phyloP scores from a whole-genome alignment of 2,888 invertebrate genomes.

The Carpatolechia fugitivella region DNA sequence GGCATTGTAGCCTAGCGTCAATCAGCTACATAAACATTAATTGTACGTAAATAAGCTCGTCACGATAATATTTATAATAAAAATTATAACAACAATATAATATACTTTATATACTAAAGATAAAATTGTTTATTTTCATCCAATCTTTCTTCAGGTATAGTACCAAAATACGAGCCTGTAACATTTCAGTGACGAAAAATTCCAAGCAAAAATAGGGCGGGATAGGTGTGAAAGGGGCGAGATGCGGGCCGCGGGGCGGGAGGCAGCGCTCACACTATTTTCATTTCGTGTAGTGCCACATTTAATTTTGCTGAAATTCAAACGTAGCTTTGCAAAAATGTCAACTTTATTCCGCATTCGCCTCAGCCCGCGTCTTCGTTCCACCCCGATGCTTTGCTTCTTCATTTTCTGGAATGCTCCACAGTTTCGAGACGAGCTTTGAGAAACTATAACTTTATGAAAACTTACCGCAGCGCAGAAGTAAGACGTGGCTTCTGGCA shows the following conservation, averaged over 20 bases:
- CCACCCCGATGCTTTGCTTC: slow-evolving; percentile 71
- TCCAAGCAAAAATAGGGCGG: slow-evolving; percentile 52
- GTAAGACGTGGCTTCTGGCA: slow-evolving; percentile 71
- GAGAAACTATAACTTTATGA: slow-evolving; percentile 77
- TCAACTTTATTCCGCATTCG: slow-evolving; percentile 77
- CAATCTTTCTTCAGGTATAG: too few relatives aligned
- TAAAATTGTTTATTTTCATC: too few relatives aligned
- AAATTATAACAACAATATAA: too few relatives aligned
- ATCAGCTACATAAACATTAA: too few relatives aligned
- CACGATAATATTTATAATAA: too few relatives aligned
- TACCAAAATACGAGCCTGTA: background rate
- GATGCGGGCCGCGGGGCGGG: slow-evolving; percentile 20
- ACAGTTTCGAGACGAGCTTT: slow-evolving; percentile 74
- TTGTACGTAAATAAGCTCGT: too few relatives aligned
- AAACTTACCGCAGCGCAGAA: slow-evolving; percentile 70
- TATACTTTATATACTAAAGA: too few relatives aligned
- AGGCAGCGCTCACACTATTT: slow-evolving; percentile 60
- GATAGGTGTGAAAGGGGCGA: slow-evolving; percentile 17
- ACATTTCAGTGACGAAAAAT: slow-evolving; percentile 31
- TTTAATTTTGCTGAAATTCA: slow-evolving; percentile 79
- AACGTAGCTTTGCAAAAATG: slow-evolving; percentile 79
- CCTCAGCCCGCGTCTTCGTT: slow-evolving; percentile 70
- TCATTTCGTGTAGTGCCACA: slow-evolving; percentile 77
- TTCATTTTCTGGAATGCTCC: slow-evolving; percentile 74
- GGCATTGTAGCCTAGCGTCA: too few relatives aligned